Conservation (phyloP, 2,888 invertebrate species). For the Orthosia cruda region DNA sequence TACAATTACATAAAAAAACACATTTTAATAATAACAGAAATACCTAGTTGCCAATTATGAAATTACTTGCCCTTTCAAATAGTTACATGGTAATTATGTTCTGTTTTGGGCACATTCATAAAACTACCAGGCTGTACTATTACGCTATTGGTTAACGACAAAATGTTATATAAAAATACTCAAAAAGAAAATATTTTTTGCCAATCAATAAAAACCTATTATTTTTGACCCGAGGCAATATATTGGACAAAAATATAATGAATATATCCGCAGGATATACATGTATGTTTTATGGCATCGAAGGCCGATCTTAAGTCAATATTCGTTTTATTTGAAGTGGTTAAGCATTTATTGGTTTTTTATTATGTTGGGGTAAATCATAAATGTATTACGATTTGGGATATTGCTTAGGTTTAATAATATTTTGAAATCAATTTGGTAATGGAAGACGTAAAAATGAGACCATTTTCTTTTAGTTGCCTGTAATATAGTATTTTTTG, state of each 20-base stretch:
- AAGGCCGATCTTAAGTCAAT: constrained; percentile 43
- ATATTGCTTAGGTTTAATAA: constrained; percentile 11
- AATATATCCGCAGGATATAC: constrained; percentile 16
- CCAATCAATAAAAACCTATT: neutral
- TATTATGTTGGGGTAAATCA: constrained; percentile 56
- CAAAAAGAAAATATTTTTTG: neutral
- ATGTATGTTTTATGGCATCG: neutral
- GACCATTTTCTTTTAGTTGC: neutral
- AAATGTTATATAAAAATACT: no score
- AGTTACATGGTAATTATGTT: no score
- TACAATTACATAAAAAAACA: no score
- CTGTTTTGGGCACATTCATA: no score
- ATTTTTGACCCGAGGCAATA: neutral
- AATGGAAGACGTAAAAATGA: constrained; percentile 2
- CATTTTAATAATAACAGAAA: no score
- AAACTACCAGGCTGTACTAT: no score
- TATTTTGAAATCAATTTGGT: constrained; percentile 37
- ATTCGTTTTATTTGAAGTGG: constrained; percentile 58
- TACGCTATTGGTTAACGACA: no score
- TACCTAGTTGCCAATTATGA: no score
- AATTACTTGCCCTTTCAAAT: no score
- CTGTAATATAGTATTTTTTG: neutral
- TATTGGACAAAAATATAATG: constrained; percentile 20
- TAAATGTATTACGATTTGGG: constrained; percentile 45
- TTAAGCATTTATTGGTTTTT: constrained; percentile 63